These are phyloP conservation scores for Menidia menidia DNA, from an alignment of 2,797 vertebrate genomes.

Conservation along the genomic window DNA sequence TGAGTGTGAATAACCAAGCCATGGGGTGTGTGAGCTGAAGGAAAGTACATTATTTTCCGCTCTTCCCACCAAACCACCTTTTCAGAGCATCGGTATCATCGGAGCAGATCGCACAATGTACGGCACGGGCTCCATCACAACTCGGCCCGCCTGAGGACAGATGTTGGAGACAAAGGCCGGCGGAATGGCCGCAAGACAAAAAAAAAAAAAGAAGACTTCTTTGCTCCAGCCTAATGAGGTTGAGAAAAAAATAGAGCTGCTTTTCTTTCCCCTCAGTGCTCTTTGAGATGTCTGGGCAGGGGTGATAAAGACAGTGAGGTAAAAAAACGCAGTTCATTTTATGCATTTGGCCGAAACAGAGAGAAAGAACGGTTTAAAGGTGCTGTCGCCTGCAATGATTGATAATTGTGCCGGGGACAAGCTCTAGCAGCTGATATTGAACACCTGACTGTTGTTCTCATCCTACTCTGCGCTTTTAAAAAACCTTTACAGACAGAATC, in stretches of 20 bases:
- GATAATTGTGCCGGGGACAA: conserved; percentile 36
- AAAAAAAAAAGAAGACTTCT: conserved; percentile 25
- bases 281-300: conserved; percentile 58
- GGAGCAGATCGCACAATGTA: conserved; percentile 57
- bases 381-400: conserved; percentile 31
- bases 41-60: conserved; percentile 35
- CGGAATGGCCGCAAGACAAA: conserved; percentile 41
- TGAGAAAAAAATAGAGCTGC: conserved; percentile 61
- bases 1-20: conserved; percentile 41
- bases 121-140: conserved; percentile 70
- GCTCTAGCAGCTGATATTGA: conserved; percentile 23
- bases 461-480: background rate
- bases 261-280: conserved; percentile 55
- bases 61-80: conserved; percentile 45
- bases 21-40: conserved; percentile 35
- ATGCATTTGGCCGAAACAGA: conserved; percentile 34
- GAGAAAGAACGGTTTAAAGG: conserved; percentile 56
- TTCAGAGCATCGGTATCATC: conserved; percentile 59
- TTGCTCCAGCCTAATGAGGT: conserved; percentile 71
- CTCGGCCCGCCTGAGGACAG: conserved; percentile 61
- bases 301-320: conserved; percentile 58
- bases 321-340: conserved; percentile 46
- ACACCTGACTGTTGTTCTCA: background rate
- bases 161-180: conserved; percentile 72
- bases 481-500: conserved; percentile 1